Conservation (phyloP, 2,888 invertebrate species). For the Tetragnatha montana region DNA sequence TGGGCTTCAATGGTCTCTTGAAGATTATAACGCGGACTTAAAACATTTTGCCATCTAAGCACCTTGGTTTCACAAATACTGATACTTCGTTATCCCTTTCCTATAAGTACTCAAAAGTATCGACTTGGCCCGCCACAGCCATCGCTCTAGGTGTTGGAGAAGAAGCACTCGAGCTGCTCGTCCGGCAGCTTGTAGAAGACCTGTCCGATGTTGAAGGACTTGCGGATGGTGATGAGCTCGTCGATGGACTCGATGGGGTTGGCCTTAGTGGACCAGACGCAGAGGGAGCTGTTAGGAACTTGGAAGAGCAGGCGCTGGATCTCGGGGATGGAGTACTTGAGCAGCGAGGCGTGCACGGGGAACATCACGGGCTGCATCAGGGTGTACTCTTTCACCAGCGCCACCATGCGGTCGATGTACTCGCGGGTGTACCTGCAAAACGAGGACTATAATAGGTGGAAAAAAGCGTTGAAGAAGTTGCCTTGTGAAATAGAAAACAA, state of each 20-base stretch:
- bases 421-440: constrained; percentile 71
- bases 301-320: constrained; percentile 73
- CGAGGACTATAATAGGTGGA: too few species aligned
- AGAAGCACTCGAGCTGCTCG: constrained; percentile 71
- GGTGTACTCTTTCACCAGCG: constrained; percentile 73
- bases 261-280: constrained; percentile 72
- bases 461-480: too few species aligned
- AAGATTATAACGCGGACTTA: too few species aligned
- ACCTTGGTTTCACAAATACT: too few species aligned
- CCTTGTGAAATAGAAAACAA: too few species aligned
- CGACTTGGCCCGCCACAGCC: not conserved
- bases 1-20: too few species aligned
- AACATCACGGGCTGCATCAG: constrained; percentile 73
- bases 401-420: constrained; percentile 72
- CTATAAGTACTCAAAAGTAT: too few species aligned
- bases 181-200: constrained; percentile 73
- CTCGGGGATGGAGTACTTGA: constrained; percentile 73
- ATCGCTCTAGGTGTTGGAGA: constrained; percentile 65
- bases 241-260: constrained; percentile 72
- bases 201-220: constrained; percentile 72
- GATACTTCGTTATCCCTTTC: too few species aligned
- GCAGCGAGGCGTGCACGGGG: constrained; percentile 72
- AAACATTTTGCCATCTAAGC: too few species aligned
- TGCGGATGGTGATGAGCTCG: constrained; percentile 72
- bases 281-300: constrained; percentile 73